Percentiles rank a stretch among this genome's conserved stretches.
Evolutionary conservation across 1,140 invertebrate species (phyloP).

Genomic region (Sitophilus oryzae): DNA sequence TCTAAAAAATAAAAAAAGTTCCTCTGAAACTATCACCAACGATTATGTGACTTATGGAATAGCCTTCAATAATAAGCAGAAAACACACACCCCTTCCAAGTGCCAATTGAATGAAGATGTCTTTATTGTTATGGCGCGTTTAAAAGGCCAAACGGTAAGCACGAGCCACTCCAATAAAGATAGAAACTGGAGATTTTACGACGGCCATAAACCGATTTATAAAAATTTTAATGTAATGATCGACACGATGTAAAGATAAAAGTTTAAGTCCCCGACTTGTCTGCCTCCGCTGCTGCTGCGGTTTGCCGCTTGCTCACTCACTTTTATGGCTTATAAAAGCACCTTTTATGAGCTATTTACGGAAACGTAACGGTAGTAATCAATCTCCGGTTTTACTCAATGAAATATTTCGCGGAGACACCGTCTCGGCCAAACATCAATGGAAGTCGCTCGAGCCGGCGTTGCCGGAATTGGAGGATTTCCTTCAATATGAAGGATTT

Average conservation of each 20-base stretch:
- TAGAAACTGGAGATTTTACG: conserved; percentile 12
- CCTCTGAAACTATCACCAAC: too few species aligned
- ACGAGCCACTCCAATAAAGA: conserved; percentile 1
- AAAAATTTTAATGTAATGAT: conserved; percentile 27
- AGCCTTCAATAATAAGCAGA: too few species aligned
- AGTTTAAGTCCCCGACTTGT: conserved; percentile 24
- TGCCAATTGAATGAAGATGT: background rate
- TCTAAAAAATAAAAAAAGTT: too few species aligned
- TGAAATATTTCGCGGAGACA: background rate
- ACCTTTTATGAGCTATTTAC: conserved; percentile 41
- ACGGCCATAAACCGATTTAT: conserved; percentile 21
- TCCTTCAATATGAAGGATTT: too few species aligned
- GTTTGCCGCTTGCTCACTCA: conserved; percentile 40
- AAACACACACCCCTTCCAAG: too few species aligned
- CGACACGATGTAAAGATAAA: conserved; percentile 26
- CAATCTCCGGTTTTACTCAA: conserved; percentile 27
- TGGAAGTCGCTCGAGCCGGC: background rate
- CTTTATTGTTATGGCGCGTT: background rate
- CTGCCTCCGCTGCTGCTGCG: conserved; percentile 27
- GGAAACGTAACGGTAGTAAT: conserved; percentile 26
- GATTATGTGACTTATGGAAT: too few species aligned
- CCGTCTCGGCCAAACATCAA: background rate
- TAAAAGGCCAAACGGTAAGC: background rate
- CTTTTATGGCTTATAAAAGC: conserved; percentile 42
- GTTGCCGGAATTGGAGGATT: background rate